These are phyloP conservation scores for Hypselothyrea guttata DNA, from an alignment of 2,888 invertebrate species.

Conservation along the genomic window DNA sequence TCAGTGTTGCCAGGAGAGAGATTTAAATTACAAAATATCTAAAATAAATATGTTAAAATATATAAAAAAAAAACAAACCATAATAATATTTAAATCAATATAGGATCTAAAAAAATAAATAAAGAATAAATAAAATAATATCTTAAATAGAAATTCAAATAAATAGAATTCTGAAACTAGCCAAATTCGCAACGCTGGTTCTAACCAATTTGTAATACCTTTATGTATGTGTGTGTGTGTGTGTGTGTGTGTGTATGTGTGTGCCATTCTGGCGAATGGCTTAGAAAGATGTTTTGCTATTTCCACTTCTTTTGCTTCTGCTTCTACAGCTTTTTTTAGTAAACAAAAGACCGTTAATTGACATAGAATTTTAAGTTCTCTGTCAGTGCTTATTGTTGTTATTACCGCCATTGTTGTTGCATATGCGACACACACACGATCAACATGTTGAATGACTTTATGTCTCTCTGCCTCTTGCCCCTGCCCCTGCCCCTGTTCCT, in stretches of 20 bases:
- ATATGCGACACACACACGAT: constrained; percentile 45
- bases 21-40: no score
- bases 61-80: no score
- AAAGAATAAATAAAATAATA: no score
- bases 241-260: constrained; percentile 11
- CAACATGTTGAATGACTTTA: constrained; percentile 42
- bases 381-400: constrained; percentile 16
- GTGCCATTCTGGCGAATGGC: constrained; percentile 6
- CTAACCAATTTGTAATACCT: no score
- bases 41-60: no score
- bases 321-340: constrained; percentile 29
- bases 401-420: constrained; percentile 17
- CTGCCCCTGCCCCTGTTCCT: not conserved
- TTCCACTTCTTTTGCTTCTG: constrained; percentile 1
- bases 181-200: no score
- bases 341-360: constrained; percentile 79
- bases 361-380: constrained; percentile 69
- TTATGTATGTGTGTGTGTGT: constrained; percentile 22
- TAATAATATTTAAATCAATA: no score
- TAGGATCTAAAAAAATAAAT: no score
- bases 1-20: no score
- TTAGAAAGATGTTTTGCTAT: constrained; percentile 21
- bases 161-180: no score
- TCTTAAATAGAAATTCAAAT: no score
- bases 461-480: not conserved